Percentiles rank a stretch among this genome's conserved stretches.
Evolutionary conservation across 2,888 invertebrate genomes (phyloP).

Genomic region (Caenorhabditis sp.): DNA sequence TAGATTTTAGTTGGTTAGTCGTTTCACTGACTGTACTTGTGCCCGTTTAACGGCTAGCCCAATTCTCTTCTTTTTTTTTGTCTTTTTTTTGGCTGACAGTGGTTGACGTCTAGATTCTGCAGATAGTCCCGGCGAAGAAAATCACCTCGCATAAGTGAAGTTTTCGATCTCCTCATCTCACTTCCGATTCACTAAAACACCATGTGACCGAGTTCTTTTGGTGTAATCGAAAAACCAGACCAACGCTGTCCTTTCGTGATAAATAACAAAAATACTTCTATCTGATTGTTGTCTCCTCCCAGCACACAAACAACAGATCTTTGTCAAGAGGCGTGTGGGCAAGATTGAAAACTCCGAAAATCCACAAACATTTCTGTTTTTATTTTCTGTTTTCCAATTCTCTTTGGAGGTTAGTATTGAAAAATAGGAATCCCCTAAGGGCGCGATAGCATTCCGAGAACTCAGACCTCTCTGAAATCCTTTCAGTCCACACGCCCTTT

Average conservation of each 20-base stretch:
- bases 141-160: too few relatives aligned
- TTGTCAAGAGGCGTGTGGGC: too few relatives aligned
- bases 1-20: slow-evolving; percentile 46
- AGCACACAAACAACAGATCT: too few relatives aligned
- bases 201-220: slow-evolving; percentile 17
- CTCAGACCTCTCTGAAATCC: slow-evolving; percentile 15
- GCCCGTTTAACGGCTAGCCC: slow-evolving; percentile 12
- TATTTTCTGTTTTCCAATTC: too few relatives aligned
- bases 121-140: too few relatives aligned
- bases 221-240: slow-evolving; percentile 46
- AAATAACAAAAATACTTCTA: slow-evolving; percentile 39
- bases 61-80: background rate
- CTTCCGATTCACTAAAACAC: slow-evolving; percentile 5
- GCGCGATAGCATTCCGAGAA: slow-evolving; percentile 1
- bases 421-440: slow-evolving; percentile 16
- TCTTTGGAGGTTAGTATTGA: too few relatives aligned
- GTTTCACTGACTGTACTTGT: slow-evolving; percentile 29
- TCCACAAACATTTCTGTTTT: slow-evolving; percentile 28
- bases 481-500: slow-evolving; percentile 21
- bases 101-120: too few relatives aligned
- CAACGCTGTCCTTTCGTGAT: slow-evolving; percentile 15
- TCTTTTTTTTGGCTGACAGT: background rate
- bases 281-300: slow-evolving; percentile 33
- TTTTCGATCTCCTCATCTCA: background rate
- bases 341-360: too few relatives aligned